Conservation (phyloP, 2,797 vertebrate species). For the Oophaga sylvatica region DNA sequence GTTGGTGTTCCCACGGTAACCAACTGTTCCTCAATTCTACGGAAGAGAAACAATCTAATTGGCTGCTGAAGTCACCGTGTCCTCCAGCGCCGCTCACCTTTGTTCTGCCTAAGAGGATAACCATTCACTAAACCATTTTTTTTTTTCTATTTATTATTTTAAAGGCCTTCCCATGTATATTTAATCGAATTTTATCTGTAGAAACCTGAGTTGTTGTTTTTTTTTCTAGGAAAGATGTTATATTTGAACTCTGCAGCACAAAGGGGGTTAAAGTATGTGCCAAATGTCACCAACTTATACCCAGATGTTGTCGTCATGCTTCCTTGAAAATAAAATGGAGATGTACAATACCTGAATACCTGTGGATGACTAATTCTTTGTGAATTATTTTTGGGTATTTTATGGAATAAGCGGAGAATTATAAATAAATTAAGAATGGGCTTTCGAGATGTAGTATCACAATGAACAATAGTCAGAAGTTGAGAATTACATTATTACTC, state of each 20-base stretch:
- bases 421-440: no score
- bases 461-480: no score
- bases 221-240: background rate
- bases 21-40: background rate
- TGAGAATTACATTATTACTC: no score
- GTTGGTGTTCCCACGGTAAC: background rate
- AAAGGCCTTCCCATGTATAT: background rate
- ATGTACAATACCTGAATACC: background rate
- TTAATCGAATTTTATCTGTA: constrained; percentile 14
- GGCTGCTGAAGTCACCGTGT: background rate
- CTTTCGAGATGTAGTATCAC: no score
- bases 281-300: constrained; percentile 1
- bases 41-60: background rate
- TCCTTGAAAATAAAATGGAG: constrained; percentile 6
- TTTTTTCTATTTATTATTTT: background rate
- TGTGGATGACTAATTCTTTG: background rate
- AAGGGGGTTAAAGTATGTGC: constrained; percentile 2
- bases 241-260: background rate
- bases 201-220: background rate
- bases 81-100: background rate
- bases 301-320: background rate
- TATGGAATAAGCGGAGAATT: background rate
- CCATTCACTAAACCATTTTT: background rate
- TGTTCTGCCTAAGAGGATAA: no score
- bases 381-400: background rate